phyloP scores from a whole-genome alignment of 2,113 vertebrate genomes.

The Ochotona curzoniae region DNA sequence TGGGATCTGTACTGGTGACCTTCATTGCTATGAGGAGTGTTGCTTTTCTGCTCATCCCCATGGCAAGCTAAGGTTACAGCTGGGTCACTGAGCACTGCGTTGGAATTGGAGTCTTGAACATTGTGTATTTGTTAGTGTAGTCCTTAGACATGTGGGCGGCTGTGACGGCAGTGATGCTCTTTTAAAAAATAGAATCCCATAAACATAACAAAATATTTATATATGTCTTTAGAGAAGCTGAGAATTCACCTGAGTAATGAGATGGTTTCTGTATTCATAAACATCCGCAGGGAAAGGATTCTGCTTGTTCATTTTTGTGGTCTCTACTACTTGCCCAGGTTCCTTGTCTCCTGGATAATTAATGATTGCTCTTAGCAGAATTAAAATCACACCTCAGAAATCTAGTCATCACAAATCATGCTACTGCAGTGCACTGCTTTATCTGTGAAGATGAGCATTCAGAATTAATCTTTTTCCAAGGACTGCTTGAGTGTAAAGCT shows the following conservation, averaged over 20 bases:
- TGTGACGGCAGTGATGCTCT: background rate
- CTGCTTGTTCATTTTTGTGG: background rate
- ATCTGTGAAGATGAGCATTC: background rate
- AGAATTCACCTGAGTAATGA: background rate
- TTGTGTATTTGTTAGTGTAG: constrained; percentile 4
- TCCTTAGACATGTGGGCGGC: background rate
- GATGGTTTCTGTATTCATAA: background rate
- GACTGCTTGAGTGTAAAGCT: background rate
- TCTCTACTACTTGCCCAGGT: background rate
- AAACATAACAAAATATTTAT: background rate
- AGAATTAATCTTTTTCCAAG: constrained; percentile 2
- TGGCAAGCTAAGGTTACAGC: background rate
- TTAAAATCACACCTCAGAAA: constrained; percentile 36
- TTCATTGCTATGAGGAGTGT: background rate
- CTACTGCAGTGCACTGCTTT: background rate
- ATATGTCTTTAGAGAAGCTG: background rate
- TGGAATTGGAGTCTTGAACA: background rate
- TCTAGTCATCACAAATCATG: background rate
- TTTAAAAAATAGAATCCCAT: background rate
- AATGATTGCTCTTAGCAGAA: background rate
- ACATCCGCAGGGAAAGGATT: background rate
- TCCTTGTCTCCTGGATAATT: background rate
- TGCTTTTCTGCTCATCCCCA: background rate
- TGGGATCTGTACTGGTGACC: background rate
- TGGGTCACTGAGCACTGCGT: background rate